A percentile compares a stretch with the other conserved stretches of the same genome.
phyloP scores from a whole-genome alignment of 2,888 invertebrate genomes.

The Mythimna vitellina region DNA sequence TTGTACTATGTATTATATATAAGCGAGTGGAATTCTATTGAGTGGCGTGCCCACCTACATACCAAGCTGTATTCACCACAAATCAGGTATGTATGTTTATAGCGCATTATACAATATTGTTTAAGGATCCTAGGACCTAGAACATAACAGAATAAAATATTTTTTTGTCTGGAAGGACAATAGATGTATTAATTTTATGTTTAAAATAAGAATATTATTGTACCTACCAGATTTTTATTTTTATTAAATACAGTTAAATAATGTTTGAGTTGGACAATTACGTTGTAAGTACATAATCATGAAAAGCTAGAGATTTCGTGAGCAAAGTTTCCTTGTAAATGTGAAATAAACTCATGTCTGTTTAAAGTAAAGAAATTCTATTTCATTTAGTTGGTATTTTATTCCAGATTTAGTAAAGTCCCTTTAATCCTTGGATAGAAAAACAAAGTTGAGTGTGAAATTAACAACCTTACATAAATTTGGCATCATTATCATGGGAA shows the following conservation, averaged over 20 bases:
- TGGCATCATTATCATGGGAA: too few species aligned
- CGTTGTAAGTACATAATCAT: neutral
- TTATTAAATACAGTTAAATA: neutral
- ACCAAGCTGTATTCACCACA: conserved; percentile 18
- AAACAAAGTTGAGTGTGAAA: too few species aligned
- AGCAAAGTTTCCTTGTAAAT: conserved; percentile 2
- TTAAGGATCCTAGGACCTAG: neutral
- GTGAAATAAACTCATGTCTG: neutral
- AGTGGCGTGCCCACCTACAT: conserved; percentile 27
- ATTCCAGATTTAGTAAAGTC: neutral
- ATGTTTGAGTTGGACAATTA: neutral
- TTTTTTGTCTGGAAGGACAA: neutral
- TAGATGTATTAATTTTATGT: neutral
- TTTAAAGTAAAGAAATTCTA: too few species aligned
- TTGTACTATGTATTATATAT: conserved; percentile 16
- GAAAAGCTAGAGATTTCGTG: conserved; percentile 4
- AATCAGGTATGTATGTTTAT: conserved; percentile 24
- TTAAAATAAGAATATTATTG: conserved; percentile 15
- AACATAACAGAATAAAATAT: neutral
- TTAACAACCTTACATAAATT: too few species aligned
- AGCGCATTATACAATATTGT: neutral
- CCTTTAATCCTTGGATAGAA: too few species aligned
- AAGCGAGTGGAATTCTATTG: conserved; percentile 23
- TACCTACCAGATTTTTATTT: conserved; percentile 2
- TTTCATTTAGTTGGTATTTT: neutral